Evolutionary conservation across 2,888 invertebrate genomes (phyloP).

Genomic region (Athalia cordata): DNA sequence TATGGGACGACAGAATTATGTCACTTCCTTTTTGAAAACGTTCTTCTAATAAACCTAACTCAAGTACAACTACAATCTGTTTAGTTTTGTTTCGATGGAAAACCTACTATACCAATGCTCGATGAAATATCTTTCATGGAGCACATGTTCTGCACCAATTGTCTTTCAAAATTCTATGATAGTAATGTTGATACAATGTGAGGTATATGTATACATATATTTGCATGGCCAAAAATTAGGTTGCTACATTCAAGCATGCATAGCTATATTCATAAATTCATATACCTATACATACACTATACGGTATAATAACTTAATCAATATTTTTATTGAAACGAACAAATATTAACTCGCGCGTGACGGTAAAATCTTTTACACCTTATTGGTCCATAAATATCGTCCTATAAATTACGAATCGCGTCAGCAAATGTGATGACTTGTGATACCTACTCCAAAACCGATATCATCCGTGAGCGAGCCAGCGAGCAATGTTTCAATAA

Average conservation of each 20-base stretch:
- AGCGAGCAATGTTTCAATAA: constrained; percentile 10
- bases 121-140: background rate
- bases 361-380: no score
- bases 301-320: no score
- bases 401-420: background rate
- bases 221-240: no score
- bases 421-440: background rate
- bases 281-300: no score
- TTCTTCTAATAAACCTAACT: background rate
- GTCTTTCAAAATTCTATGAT: background rate
- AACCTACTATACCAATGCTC: background rate
- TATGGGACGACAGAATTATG: no score
- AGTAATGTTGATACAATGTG: no score
- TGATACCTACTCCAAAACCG: constrained; percentile 12
- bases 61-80: background rate
- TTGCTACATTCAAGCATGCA: no score
- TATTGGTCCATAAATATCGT: no score
- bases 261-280: no score
- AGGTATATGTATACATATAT: no score
- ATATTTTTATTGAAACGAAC: no score
- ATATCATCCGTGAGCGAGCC: background rate
- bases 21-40: background rate
- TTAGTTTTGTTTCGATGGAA: background rate
- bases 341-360: no score
- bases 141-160: background rate